Percentiles rank a stretch among this genome's conserved stretches.
Conservation (phyloP, 2,888 invertebrate genomes). For the Baccha elongata region DNA sequence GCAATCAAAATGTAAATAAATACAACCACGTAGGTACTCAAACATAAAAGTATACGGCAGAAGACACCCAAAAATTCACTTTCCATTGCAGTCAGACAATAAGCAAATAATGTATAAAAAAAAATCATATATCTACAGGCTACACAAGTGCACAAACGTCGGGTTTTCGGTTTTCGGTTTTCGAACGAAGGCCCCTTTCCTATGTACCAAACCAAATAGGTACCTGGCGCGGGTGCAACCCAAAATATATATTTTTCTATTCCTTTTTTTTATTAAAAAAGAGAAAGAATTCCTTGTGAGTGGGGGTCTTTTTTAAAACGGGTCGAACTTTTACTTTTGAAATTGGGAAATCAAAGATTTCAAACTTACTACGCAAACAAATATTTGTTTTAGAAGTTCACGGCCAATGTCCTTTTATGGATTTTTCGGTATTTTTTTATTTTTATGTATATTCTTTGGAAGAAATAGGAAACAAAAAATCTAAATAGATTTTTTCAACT, state of each 20-base stretch:
- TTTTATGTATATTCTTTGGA: constrained; percentile 35
- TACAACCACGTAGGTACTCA: constrained; percentile 36
- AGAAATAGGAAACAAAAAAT: constrained; percentile 20
- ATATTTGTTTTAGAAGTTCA: constrained; percentile 27
- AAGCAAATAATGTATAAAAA: background rate
- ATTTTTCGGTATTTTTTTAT: constrained; percentile 18
- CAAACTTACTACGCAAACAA: constrained; percentile 52
- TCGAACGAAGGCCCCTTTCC: background rate
- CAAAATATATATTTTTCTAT: background rate
- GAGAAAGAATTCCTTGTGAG: constrained; percentile 51
- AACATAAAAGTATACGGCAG: background rate
- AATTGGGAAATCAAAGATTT: background rate
- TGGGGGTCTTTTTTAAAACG: background rate
- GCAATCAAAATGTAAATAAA: constrained; percentile 37
- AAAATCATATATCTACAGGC: no score
- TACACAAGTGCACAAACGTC: background rate
- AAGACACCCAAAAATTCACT: constrained; percentile 42
- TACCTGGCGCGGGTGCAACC: background rate
- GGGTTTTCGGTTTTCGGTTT: background rate
- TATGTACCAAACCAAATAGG: background rate
- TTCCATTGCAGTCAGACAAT: constrained; percentile 10
- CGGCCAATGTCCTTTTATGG: constrained; percentile 49
- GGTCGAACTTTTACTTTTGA: background rate
- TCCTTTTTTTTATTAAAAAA: constrained; percentile 13
- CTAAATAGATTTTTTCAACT: constrained; percentile 67